Base-by-base conservation (phyloP, 2,797 vertebrate genomes). In the Schizopygopsis malacanthus region DNA sequence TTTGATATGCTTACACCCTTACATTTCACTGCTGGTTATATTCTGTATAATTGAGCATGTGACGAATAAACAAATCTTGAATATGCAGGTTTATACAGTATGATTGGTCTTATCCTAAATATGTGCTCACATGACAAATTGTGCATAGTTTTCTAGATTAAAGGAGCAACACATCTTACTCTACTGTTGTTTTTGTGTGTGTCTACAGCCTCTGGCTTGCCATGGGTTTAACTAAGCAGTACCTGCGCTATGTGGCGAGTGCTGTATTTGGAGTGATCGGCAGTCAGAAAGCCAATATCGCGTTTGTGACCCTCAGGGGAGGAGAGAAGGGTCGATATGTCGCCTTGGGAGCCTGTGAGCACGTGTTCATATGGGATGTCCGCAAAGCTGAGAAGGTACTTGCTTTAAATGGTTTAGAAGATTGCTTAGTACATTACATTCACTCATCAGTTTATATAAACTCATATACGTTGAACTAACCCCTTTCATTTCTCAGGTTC, bases 201-300 rank as follows among this genome's bases (percentile, higher is more conserved):
- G 22, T 37, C 11, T 73, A 39, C 39, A 83, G 81, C 10, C 56
- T 63, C 28, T 13, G 15, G 70, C 79, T 71, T 63, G 87, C 87
- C 91, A 99, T 99, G 98, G 98, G 98, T 0, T 94, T 99, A 90
- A 99, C 97, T 83, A 97, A 97, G 91, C 98, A 99, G 92, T 99
- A 99, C 88, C 95, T 99, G 85, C 97, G 98, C 22, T 99, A 99
- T 15, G 92, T 83, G 0, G 80, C 96, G 82, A 95, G 95, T 9
- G 97, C 97, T 0, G 94, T 99, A 52, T 99, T 99, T 37, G 98
- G 98, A 2, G 93, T 99, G 16, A 97, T 99, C 45, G 97, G 95
- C 33, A 96, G 96, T 91, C 96, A 96, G 59, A 97, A 96, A 87
- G 95, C 96, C 76, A 97, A 96, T 87, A 92, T 96, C 37, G 92